Evolutionary conservation across 2,797 vertebrate genomes (phyloP).

Genomic region (Lagodon rhomboides): DNA sequence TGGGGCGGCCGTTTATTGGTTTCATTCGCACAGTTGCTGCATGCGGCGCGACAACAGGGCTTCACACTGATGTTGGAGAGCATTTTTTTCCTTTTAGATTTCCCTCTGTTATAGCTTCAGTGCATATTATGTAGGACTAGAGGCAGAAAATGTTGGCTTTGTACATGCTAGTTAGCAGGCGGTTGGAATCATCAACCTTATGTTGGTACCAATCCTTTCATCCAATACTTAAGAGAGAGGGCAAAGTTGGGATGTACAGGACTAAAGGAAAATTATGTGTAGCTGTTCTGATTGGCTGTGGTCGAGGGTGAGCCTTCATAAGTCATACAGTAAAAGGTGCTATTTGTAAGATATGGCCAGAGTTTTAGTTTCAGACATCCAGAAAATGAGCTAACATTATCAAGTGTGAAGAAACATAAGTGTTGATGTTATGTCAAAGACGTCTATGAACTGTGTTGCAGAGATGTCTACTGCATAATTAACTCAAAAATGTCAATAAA

Average conservation of each 20-base stretch:
- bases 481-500: no score
- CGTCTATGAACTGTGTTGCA: no score
- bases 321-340: no score
- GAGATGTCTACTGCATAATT: no score
- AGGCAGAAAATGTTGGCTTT: constrained; percentile 20
- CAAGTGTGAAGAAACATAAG: no score
- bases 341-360: no score
- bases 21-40: constrained; percentile 44
- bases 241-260: not conserved
- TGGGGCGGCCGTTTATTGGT: constrained; percentile 66
- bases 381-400: no score
- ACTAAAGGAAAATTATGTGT: not conserved
- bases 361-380: no score
- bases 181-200: not conserved
- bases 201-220: not conserved
- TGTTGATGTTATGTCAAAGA: no score
- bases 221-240: not conserved
- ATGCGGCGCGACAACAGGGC: constrained; percentile 39
- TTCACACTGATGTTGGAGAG: constrained; percentile 46
- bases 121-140: constrained; percentile 13
- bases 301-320: no score
- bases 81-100: constrained; percentile 41
- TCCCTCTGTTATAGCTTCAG: constrained; percentile 25
- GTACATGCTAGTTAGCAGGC: constrained; percentile 17
- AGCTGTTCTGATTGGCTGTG: not conserved